These are phyloP conservation scores for Pseudochromis fuscus DNA, from an alignment of 2,797 vertebrate species.

Conservation along the genomic window DNA sequence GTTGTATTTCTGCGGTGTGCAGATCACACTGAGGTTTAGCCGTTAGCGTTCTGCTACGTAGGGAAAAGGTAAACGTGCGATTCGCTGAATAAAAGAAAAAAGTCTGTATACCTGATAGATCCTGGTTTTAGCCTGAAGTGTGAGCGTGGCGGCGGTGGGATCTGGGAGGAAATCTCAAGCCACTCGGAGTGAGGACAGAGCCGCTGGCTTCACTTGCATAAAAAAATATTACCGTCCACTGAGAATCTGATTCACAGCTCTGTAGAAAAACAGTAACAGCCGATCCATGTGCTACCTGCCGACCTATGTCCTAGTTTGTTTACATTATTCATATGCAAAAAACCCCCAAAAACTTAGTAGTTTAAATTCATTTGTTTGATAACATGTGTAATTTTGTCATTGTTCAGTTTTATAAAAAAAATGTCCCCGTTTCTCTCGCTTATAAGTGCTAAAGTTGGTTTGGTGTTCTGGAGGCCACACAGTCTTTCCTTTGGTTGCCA, in stretches of 20 bases:
- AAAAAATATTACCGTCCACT: conserved; percentile 64
- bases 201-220: conserved; percentile 81
- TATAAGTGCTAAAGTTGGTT: conserved; percentile 79
- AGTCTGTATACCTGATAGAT: conserved; percentile 84
- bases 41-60: conserved; percentile 75
- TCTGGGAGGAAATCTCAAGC: conserved; percentile 56
- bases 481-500: conserved; percentile 80
- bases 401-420: conserved; percentile 65
- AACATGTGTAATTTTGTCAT: conserved; percentile 68
- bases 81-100: conserved; percentile 61
- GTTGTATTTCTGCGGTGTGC: conserved; percentile 34
- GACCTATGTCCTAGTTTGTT: conserved; percentile 1
- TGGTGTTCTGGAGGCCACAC: conserved; percentile 36
- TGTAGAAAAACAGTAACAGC: conserved; percentile 77
- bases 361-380: conserved; percentile 74
- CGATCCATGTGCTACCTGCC: conserved; percentile 70
- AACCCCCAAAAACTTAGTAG: conserved; percentile 68
- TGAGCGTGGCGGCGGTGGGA: conserved; percentile 59
- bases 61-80: conserved; percentile 69
- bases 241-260: conserved; percentile 82
- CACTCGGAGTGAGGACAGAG: conserved; percentile 65
- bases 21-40: conserved; percentile 71
- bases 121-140: conserved; percentile 80
- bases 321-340: conserved; percentile 62
- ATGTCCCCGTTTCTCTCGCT: conserved; percentile 34